Evolutionary conservation across 2,797 vertebrate species (phyloP), one percentile per base, ranked within the genome.

Genomic region (Dipus sagitta): DNA sequence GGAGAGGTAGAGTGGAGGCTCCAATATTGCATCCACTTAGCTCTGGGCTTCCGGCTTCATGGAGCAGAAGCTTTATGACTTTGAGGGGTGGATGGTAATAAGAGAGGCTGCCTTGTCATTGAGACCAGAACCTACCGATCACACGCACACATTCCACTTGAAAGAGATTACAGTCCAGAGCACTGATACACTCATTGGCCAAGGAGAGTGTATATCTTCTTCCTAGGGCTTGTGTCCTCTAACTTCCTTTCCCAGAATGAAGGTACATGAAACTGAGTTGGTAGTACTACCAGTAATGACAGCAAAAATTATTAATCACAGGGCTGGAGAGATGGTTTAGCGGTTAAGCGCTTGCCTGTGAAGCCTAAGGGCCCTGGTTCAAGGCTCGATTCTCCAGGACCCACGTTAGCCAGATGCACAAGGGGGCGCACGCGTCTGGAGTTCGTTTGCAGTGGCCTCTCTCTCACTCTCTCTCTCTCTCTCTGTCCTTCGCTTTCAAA

Each of bases 1-100:
- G 32, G 60, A 34, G 38, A 20, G 47, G 52, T 79, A n/a, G 32
- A 86, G 9, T 64, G 67, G 28, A 2, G 26, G 47, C 32, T 34
- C 34, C 21, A 34, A 7, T 34, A 64, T 62, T 64, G 65, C 38
- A 28, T 76, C 12, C 52, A 76, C 64, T 26, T 74, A 47, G 4
- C 77, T 90, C 21, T 71, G 52, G 47, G 86, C 34, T 87, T 95
- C 81, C 5, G 42, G 62, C 70, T 92, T 89, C 70, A 34, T 86
- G n/a, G 76, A n/a, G 32, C 85, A 80, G 85, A 91, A 77, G 20
- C 58, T 92, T 91, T 89, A 62, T 91, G 62, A 47, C 77, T 75
- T 80, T 8, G 70, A 13, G 84, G 5, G 7, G 8, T 58, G 86
- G 21, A 87, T 74, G 64, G 52, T 89, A 47, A 86, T 28, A 12